Evolutionary conservation across 2,888 invertebrate genomes (phyloP), one percentile per base, ranked within the genome.

Genomic region (Drepanosiphum platanoidis): DNA sequence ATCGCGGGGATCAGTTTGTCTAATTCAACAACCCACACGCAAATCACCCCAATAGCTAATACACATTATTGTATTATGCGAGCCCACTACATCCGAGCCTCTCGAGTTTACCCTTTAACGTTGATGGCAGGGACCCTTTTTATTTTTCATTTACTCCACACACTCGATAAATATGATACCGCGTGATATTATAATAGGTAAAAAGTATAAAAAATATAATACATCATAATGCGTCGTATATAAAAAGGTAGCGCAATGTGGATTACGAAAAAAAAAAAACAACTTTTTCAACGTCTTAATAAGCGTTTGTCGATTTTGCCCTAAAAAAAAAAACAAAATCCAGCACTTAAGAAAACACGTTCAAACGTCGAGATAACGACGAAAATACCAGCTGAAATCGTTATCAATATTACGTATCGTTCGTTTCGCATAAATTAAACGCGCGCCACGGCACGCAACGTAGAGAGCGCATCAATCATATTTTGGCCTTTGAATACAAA

Each of bases 71-170:
- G 32, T 61, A 18, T 36, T 36, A 4, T 64, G 58, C 58, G 22
- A 78, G 64, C 64, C 77, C 77, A 78, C 77, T 64, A 77, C 77
- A 30, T n/a, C n/a, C 64, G 66, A 27, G 64, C 61, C 27, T 22
- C 77, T 78, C 27, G 30, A 64, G 39, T 78, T 61, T 39, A 78
- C 77, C 77, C 64, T 64, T 64, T 39, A 64, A 78, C 34, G 13
- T 30, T 30, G 22, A 22, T 39, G 27, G 22, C 39, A 30, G 39
- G 18, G 77, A 30, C 77, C 77, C 77, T 39, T 64, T 75, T 74
- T 71, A 34, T 70, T 70, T 70, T 70, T n/a, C 42, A 36, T 36
- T 36, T 61, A 64, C 61, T 77, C 61, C 27, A 39, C 30, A 30
- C 36, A 64, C 77, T 77, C 18, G 18, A 39, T 27, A 39, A n/a